Evolutionary conservation across 2,113 vertebrate genomes (phyloP).

Genomic region (Xenus cinereus): DNA sequence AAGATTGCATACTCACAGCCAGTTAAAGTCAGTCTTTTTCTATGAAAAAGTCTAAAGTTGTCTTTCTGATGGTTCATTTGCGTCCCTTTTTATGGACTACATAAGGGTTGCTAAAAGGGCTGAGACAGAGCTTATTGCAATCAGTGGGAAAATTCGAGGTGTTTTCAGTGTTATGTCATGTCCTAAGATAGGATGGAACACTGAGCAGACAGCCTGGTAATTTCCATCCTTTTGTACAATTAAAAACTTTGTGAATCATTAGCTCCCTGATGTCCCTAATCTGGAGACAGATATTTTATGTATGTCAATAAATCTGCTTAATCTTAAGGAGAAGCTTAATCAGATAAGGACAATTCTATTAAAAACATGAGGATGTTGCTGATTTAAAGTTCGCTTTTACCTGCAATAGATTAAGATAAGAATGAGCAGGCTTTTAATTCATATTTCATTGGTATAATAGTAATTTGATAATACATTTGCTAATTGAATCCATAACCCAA

Average conservation of each 20-base stretch:
- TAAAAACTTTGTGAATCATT: background rate
- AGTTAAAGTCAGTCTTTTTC: background rate
- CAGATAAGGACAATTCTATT: background rate
- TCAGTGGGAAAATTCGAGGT: background rate
- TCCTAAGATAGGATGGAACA: background rate
- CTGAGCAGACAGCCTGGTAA: background rate
- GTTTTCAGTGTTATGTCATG: background rate
- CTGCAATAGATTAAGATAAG: background rate
- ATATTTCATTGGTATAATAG: background rate
- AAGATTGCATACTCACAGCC: background rate
- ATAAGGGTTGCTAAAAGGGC: background rate
- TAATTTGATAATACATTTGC: background rate
- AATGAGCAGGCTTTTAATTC: background rate
- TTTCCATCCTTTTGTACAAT: background rate
- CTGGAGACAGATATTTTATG: background rate
- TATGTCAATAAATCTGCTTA: background rate
- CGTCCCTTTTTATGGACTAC: background rate
- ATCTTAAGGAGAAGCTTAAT: background rate
- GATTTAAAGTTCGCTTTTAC: background rate
- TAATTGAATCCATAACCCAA: background rate
- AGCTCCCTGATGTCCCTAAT: background rate
- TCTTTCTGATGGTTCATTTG: background rate
- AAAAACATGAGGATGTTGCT: background rate
- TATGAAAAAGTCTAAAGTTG: background rate
- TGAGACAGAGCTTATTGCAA: background rate